These are phyloP conservation scores for Stegodyphus mimosarum DNA, from an alignment of 1,140 invertebrate genomes.

Conservation along the genomic window DNA sequence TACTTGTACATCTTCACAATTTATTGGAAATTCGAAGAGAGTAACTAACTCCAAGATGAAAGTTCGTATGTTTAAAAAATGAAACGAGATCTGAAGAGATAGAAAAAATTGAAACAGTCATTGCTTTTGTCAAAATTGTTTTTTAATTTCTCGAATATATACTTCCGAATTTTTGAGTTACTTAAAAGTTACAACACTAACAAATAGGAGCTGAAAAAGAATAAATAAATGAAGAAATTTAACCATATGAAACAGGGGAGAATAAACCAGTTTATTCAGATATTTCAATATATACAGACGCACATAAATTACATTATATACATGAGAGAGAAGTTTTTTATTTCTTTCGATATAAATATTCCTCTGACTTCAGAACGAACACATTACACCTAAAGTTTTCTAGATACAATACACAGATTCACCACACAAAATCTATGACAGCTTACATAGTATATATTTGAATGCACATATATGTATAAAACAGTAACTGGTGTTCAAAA, in stretches of 20 bases:
- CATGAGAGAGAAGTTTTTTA: background rate
- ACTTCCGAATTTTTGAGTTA: background rate
- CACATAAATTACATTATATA: conserved; percentile 56
- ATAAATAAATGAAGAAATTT: background rate
- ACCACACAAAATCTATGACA: conserved; percentile 8
- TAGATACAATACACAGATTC: background rate
- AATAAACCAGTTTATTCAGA: conserved; percentile 17
- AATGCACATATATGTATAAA: background rate
- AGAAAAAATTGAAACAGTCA: no score
- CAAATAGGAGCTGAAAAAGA: no score
- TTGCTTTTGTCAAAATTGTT: no score
- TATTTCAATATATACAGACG: conserved; percentile 45
- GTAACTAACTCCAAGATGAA: no score
- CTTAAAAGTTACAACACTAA: no score
- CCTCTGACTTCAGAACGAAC: conserved; percentile 30
- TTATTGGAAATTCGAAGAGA: no score
- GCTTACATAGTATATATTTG: background rate
- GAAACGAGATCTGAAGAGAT: no score
- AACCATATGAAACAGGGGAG: no score
- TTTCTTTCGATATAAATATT: background rate
- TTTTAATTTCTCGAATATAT: background rate
- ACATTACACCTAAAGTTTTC: conserved; percentile 33
- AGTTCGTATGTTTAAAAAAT: no score
- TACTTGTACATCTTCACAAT: no score
- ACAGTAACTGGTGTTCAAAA: background rate